Evolutionary conservation across 2,113 vertebrate genomes (phyloP).

Genomic region (Chaetodon trifascialis): DNA sequence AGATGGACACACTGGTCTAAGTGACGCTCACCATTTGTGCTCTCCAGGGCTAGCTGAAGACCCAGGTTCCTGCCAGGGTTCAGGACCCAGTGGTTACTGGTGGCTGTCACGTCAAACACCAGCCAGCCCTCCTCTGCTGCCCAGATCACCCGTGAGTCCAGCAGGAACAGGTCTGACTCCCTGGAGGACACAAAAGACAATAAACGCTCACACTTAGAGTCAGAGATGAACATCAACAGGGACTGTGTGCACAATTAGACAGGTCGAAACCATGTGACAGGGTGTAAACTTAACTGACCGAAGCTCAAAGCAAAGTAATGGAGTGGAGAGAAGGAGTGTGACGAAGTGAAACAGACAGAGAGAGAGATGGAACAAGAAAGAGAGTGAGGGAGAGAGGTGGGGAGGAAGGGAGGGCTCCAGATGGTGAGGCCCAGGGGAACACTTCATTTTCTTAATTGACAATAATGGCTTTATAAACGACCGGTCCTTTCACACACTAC

Average conservation of each 20-base stretch:
- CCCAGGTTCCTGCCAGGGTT: conserved; percentile 94
- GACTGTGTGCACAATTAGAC: conserved; percentile 16
- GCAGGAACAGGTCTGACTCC: conserved; percentile 93
- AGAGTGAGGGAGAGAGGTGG: conserved; percentile 23
- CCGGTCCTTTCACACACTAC: conserved; percentile 77
- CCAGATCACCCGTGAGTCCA: conserved; percentile 96
- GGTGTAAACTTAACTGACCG: conserved; percentile 31
- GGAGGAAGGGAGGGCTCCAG: conserved; percentile 68
- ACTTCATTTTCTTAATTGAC: conserved; percentile 87
- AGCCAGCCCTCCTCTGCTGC: conserved; percentile 97
- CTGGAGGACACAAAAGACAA: conserved; percentile 75
- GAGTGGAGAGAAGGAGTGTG: conserved; percentile 44
- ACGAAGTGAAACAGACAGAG: conserved; percentile 44
- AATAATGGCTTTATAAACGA: conserved; percentile 87
- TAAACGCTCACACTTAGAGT: conserved; percentile 13
- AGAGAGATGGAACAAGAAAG: conserved; percentile 41
- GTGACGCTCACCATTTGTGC: conserved; percentile 86
- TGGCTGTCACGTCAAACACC: conserved; percentile 96
- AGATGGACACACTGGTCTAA: neutral
- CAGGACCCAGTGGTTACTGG: conserved; percentile 97
- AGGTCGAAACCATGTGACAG: neutral
- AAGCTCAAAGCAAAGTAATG: conserved; percentile 29
- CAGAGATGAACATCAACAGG: conserved; percentile 5
- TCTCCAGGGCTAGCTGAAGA: conserved; percentile 94
- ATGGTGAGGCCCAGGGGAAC: conserved; percentile 84